Base-by-base conservation (phyloP, 1,140 invertebrate species). In the Atta colombica region DNA sequence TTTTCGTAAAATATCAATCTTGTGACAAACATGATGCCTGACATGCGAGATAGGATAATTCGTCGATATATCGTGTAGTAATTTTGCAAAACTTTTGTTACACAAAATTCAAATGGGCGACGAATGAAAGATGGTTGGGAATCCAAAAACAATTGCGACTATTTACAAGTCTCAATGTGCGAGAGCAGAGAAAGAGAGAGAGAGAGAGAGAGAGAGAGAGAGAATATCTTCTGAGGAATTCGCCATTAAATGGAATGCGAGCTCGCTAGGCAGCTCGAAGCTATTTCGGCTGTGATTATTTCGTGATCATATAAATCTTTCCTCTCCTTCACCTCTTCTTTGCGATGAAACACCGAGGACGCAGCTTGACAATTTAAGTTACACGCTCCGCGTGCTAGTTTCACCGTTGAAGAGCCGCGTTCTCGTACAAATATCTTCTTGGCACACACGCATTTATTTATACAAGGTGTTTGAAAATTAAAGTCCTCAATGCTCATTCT, bases 281-380 rank as follows among this genome's bases (percentile, higher is more conserved):
- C 69, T 84, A 84, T 84, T 84, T 84, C 69, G 69, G 80, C 69
- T 28, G 55, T 75, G 80, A 84, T 84, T 84, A 84, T 84, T 84
- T 84, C 80, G 69, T 58, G 80, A 84, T 84, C 80, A 63, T 84
- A 84, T 84, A 84, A 84, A 84, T 84, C 80, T 74, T 74, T n/a
- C 39, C 39, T 58, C 35, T 25, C 39, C 39, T n/a, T 39, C 3
- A 5, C 21, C 6, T n/a, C 39, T 14, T 6, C 12, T 1, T 14
- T 3, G 39, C 65, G 80, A 74, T 74, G 55, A 72, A 60, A 72
- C 65, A 28, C 12, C 80, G 80, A 55, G 58, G 80, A 84, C 80
- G 28, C 25, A 35, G 55, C 55, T 61, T 84, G 80, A 84, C 69
- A 74, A 75, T 84, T 84, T 84, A 61, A 84, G 80, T 84, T 84